A percentile compares a stretch with the other conserved stretches of the same genome.
These are phyloP conservation scores for Actinia equina DNA, from an alignment of 64 coral and sea anemone genomes.

Conservation along the genomic window DNA sequence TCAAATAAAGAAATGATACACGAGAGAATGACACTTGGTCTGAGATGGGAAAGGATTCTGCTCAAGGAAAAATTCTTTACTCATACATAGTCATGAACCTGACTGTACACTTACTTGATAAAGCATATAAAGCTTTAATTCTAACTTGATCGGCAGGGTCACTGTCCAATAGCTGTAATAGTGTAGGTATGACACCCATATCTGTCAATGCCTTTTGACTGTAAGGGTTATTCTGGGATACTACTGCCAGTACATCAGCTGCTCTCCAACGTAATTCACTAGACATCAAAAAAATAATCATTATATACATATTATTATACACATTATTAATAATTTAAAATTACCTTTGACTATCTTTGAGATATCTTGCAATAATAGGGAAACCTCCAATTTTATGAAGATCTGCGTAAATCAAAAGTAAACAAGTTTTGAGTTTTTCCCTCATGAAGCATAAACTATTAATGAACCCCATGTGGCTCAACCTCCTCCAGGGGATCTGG, in stretches of 20 bases:
- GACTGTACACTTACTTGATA: constrained; percentile 59
- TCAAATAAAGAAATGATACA: too few relatives aligned
- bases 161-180: constrained; percentile 49
- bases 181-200: constrained; percentile 38
- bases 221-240: constrained; percentile 80
- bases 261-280: constrained; percentile 86
- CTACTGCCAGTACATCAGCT: constrained; percentile 70
- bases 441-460: too few relatives aligned
- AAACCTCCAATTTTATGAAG: constrained; percentile 95
- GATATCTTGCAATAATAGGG: constrained; percentile 51
- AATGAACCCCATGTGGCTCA: too few relatives aligned
- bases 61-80: too few relatives aligned
- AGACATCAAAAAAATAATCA: background rate
- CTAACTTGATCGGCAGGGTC: constrained; percentile 53
- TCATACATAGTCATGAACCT: too few relatives aligned
- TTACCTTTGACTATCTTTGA: constrained; percentile 73
- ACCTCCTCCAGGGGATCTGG: too few relatives aligned
- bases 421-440: background rate
- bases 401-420: constrained; percentile 17
- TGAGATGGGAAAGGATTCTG: too few relatives aligned
- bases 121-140: constrained; percentile 71
- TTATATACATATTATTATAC: background rate
- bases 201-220: constrained; percentile 64
- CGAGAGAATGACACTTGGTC: too few relatives aligned
- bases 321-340: background rate